Percentiles rank a stretch among this genome's conserved stretches.
phyloP scores from a whole-genome alignment of 2,113 vertebrate genomes.

The Phocoena phocoena region DNA sequence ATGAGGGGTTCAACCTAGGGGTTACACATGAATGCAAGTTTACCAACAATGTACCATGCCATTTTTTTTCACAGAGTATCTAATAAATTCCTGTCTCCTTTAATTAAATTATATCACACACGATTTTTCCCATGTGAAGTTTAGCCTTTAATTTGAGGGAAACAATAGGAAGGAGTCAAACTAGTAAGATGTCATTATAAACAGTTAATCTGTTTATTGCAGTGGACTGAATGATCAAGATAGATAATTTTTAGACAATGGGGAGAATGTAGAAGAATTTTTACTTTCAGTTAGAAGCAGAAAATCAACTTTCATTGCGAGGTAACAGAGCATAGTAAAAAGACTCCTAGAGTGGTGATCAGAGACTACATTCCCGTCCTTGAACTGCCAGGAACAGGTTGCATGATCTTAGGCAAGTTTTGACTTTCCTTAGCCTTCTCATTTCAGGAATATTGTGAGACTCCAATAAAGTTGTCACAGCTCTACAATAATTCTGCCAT shows the following conservation, averaged over 20 bases:
- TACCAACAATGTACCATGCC: background rate
- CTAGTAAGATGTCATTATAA: background rate
- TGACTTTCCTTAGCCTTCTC: background rate
- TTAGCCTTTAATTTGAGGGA: slow-evolving; percentile 40
- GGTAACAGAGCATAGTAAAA: background rate
- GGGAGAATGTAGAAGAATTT: background rate
- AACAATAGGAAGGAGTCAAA: background rate
- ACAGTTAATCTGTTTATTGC: background rate
- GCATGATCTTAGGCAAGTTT: background rate
- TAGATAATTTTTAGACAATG: background rate
- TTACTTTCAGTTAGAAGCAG: background rate
- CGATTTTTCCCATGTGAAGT: background rate
- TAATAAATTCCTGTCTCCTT: background rate
- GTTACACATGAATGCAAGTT: background rate
- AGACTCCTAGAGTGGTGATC: too few relatives aligned
- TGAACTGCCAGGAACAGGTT: background rate
- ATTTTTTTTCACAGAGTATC: background rate
- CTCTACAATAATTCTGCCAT: background rate
- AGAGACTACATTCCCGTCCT: background rate
- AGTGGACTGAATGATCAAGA: background rate
- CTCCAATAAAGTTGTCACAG: background rate
- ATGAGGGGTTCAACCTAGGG: fast-evolving
- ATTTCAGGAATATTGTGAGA: background rate
- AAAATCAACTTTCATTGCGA: background rate
- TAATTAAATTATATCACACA: slow-evolving; percentile 8